phyloP scores from a whole-genome alignment of 1,140 invertebrate genomes.

The Orius laevigatus region DNA sequence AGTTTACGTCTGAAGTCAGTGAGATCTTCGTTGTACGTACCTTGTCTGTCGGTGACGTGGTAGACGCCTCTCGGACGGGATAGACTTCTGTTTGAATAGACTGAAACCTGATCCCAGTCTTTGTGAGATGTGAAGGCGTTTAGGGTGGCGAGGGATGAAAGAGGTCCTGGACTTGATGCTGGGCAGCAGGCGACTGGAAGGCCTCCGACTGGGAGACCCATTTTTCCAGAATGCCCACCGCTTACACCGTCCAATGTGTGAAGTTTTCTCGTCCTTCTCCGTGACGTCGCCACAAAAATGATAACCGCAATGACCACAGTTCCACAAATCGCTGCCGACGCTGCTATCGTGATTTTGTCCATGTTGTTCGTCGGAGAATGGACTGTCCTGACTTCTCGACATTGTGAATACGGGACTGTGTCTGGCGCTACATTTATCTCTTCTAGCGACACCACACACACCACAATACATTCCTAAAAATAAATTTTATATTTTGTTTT shows the following conservation, averaged over 20 bases:
- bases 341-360: slow-evolving; percentile 87
- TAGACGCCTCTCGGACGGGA: slow-evolving; percentile 62
- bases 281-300: slow-evolving; percentile 69
- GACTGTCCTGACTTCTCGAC: slow-evolving; percentile 72
- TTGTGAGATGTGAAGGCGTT: slow-evolving; percentile 67
- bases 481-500: slow-evolving; percentile 3
- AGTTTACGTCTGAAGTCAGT: slow-evolving; percentile 11
- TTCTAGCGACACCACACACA: slow-evolving; percentile 78
- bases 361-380: slow-evolving; percentile 61
- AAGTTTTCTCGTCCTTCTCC: slow-evolving; percentile 42
- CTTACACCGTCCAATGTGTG: slow-evolving; percentile 51
- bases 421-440: slow-evolving; percentile 70
- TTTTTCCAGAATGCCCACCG: slow-evolving; percentile 37
- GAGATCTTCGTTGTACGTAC: slow-evolving; percentile 18
- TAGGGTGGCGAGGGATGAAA: slow-evolving; percentile 61
- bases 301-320: slow-evolving; percentile 76
- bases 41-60: slow-evolving; percentile 45
- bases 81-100: slow-evolving; percentile 76
- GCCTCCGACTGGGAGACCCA: slow-evolving; percentile 46
- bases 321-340: slow-evolving; percentile 82
- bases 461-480: slow-evolving; percentile 72
- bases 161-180: slow-evolving; percentile 52
- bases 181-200: slow-evolving; percentile 58
- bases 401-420: slow-evolving; percentile 70
- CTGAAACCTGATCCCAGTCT: slow-evolving; percentile 88